phyloP scores from a whole-genome alignment of 2,888 invertebrate species.

The Octonoba sinensis region DNA sequence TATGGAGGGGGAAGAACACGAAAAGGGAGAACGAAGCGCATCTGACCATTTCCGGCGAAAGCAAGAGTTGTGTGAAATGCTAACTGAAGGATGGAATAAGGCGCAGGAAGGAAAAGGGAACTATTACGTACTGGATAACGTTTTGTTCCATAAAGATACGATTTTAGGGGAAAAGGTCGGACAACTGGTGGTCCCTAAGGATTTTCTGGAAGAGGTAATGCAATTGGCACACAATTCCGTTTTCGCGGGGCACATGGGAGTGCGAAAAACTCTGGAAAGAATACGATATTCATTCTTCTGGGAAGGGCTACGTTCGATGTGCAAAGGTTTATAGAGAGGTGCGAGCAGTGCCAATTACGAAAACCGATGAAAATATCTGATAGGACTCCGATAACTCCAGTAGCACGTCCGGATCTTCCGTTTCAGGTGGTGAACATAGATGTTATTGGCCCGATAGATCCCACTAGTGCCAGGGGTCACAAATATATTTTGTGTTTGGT shows the following conservation, averaged over 20 bases:
- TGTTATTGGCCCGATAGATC: conserved; percentile 18
- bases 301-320: not conserved
- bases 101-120: no score
- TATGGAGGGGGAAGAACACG: no score
- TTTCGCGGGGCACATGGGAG: not conserved
- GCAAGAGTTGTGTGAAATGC: no score
- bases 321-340: conserved; percentile 3
- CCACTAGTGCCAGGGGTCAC: not conserved
- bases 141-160: no score
- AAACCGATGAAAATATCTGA: not conserved
- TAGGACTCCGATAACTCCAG: not conserved
- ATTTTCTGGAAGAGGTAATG: not conserved
- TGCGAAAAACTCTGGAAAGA: not conserved
- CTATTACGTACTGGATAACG: no score
- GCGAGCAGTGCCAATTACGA: not conserved
- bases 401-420: conserved; percentile 3
- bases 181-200: conserved; percentile 1
- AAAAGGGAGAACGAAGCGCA: no score
- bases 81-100: no score
- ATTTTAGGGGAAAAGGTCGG: no score
- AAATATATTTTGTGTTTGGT: conserved; percentile 13
- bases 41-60: no score
- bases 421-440: conserved; percentile 16
- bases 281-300: conserved; percentile 16
- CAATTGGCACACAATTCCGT: not conserved